Evolutionary conservation across 2,888 invertebrate genomes (phyloP).

Genomic region (Heliconius erato): DNA sequence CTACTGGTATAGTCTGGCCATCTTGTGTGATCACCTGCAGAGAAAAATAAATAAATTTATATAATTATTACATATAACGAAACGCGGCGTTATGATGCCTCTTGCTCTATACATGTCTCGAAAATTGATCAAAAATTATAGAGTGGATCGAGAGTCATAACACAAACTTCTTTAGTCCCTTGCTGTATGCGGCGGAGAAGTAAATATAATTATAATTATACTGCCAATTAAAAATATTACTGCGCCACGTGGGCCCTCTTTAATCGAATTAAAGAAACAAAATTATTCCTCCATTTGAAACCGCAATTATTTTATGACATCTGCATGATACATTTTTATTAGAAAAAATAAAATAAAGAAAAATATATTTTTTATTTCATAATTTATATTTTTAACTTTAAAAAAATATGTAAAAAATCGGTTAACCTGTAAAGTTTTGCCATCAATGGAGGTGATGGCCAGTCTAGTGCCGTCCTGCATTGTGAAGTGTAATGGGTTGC

Average conservation of each 20-base stretch:
- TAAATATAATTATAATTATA: no score
- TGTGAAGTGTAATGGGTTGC: conserved; percentile 88
- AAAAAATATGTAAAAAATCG: not conserved
- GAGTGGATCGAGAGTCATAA: no score
- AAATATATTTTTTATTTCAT: no score
- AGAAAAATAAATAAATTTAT: not conserved
- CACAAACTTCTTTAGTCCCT: no score
- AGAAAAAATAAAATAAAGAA: not conserved
- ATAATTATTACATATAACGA: not conserved
- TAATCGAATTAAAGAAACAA: no score
- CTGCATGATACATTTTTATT: not conserved
- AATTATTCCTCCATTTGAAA: not conserved
- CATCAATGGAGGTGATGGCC: conserved; percentile 86
- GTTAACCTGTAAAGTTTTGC: conserved; percentile 77
- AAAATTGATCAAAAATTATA: no score
- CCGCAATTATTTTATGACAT: not conserved
- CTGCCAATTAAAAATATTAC: no score
- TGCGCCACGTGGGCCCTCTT: no score
- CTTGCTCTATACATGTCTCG: no score
- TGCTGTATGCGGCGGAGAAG: no score
- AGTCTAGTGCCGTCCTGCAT: conserved; percentile 89
- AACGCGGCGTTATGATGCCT: not conserved
- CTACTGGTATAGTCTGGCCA: conserved; percentile 83
- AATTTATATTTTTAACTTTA: no score
- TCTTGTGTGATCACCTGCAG: conserved; percentile 81